A percentile compares a stretch with the other conserved stretches of the same genome.
Evolutionary conservation across 2,113 vertebrate genomes (phyloP).

Genomic region (Platycercus adscitus): DNA sequence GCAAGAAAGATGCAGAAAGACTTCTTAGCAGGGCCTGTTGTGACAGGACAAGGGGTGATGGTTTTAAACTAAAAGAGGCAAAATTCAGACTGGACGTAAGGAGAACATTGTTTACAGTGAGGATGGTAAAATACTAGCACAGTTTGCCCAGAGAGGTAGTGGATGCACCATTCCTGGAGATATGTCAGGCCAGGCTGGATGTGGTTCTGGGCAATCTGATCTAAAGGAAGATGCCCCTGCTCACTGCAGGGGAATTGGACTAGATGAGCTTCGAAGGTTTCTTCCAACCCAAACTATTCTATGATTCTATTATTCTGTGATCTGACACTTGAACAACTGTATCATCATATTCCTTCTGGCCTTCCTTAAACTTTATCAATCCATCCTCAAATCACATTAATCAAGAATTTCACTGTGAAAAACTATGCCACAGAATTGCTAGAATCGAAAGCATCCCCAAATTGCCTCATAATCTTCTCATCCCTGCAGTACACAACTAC

Average conservation of each 20-base stretch:
- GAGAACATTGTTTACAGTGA: neutral
- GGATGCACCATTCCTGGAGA: neutral
- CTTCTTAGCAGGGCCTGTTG: neutral
- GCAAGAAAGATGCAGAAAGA: neutral
- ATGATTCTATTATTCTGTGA: neutral
- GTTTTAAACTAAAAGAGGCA: neutral
- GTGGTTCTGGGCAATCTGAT: neutral
- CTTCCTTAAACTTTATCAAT: neutral
- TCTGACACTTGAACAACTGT: neutral
- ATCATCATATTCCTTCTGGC: neutral
- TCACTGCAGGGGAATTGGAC: neutral
- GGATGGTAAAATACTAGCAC: neutral
- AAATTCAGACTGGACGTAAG: neutral
- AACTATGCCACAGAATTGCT: neutral
- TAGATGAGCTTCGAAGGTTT: neutral
- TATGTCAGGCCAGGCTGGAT: neutral
- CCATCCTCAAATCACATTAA: neutral
- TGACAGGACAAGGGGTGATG: neutral
- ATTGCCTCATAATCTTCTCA: neutral
- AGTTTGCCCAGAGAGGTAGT: neutral
- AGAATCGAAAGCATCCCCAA: neutral
- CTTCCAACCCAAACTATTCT: neutral
- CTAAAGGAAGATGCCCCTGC: neutral
- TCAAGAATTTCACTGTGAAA: neutral
- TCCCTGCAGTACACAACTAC: neutral